Conservation (phyloP, 2,113 vertebrate genomes). For the Varanus salvator region DNA sequence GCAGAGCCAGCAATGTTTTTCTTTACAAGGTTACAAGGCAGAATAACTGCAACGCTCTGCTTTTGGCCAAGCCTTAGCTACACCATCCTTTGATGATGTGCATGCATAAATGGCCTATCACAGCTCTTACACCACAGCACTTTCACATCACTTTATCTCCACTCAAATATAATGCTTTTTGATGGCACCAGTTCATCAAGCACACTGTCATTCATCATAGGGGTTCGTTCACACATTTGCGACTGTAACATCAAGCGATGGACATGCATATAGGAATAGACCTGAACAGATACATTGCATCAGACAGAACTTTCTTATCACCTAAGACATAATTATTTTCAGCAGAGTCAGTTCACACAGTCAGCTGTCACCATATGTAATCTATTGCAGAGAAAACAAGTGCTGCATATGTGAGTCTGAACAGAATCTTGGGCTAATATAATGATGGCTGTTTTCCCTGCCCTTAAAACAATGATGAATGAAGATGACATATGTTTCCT, state of each 20-base stretch:
- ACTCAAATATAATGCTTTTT: not conserved
- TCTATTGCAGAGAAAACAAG: not conserved
- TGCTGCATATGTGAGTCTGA: not conserved
- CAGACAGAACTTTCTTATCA: not conserved
- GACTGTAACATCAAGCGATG: not conserved
- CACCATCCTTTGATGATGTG: not conserved
- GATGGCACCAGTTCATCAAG: not conserved
- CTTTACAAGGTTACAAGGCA: too few relatives aligned
- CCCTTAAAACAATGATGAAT: not conserved
- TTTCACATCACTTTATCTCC: not conserved
- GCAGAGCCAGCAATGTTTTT: too few relatives aligned
- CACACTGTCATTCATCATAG: not conserved
- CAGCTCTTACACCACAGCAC: not conserved
- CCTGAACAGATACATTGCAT: not conserved
- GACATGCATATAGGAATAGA: not conserved
- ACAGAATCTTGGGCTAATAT: not conserved
- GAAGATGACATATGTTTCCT: too few relatives aligned
- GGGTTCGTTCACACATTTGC: not conserved
- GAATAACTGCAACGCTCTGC: too few relatives aligned
- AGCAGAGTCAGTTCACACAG: not conserved
- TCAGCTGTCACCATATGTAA: not conserved
- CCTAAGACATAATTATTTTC: not conserved
- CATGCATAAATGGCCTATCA: not conserved
- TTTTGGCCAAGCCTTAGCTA: too few relatives aligned
- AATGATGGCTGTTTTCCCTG: not conserved